These are phyloP conservation scores for Aldabrachelys gigantea DNA, from an alignment of 2,113 vertebrate genomes.

Conservation along the genomic window DNA sequence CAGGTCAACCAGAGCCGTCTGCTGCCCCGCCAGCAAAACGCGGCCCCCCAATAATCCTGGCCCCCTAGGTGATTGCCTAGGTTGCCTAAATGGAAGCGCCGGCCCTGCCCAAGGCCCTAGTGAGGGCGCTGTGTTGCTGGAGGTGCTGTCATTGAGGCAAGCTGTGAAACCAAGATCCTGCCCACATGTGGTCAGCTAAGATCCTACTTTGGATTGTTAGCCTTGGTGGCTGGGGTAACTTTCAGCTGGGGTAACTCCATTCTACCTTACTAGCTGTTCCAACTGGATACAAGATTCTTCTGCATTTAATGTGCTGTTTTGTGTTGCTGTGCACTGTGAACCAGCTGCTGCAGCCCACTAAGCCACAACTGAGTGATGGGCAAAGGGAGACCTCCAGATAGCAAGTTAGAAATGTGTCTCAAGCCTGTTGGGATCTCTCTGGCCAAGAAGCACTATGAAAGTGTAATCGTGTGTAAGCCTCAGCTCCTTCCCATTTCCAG, in stretches of 20 bases:
- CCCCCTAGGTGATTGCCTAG: too few species aligned
- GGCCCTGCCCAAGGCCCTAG: not conserved
- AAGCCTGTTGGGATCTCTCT: not conserved
- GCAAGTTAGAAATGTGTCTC: not conserved
- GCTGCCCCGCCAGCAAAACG: too few species aligned
- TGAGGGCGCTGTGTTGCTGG: not conserved
- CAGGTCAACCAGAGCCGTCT: too few species aligned
- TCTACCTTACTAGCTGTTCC: not conserved
- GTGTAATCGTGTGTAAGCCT: not conserved
- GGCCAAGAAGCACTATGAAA: not conserved
- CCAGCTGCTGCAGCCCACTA: not conserved
- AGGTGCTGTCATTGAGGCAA: rapidly evolving
- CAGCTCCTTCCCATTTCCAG: slow-evolving; percentile 6
- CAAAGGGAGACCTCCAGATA: not conserved
- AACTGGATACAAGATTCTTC: not conserved
- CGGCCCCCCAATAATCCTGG: too few species aligned
- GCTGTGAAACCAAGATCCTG: not conserved
- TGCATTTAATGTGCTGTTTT: not conserved
- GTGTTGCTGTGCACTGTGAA: not conserved
- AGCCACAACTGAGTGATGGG: not conserved
- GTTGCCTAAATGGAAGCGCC: too few species aligned
- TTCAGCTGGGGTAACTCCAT: not conserved
- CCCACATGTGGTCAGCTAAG: not conserved
- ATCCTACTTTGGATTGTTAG: not conserved
- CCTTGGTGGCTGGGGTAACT: not conserved